phyloP scores from a whole-genome alignment of 2,797 vertebrate genomes.

The Antrozous pallidus region DNA sequence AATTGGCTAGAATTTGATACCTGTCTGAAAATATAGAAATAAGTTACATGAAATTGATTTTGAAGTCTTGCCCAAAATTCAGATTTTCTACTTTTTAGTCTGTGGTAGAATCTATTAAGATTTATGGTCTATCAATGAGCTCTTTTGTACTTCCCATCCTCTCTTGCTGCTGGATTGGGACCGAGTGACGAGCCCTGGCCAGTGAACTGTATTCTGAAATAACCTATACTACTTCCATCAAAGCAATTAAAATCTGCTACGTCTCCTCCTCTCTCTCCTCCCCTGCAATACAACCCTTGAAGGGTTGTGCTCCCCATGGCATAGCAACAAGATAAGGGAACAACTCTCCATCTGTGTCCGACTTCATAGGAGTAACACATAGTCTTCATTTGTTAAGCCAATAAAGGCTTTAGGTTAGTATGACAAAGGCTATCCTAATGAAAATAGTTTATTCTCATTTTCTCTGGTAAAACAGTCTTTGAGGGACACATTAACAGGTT shows the following conservation, averaged over 20 bases:
- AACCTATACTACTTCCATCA: background rate
- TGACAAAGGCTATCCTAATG: background rate
- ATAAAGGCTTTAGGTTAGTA: background rate
- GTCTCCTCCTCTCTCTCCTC: background rate
- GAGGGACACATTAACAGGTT: background rate
- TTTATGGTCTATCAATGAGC: background rate
- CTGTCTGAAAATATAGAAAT: background rate
- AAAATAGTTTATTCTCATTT: background rate
- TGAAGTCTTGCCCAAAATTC: background rate
- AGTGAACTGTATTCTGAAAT: background rate
- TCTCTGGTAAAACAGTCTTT: background rate
- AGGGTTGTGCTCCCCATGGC: background rate
- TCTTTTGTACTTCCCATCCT: background rate
- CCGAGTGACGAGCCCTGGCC: background rate
- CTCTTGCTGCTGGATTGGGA: background rate
- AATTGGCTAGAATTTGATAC: background rate
- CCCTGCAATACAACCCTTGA: background rate
- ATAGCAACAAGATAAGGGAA: background rate
- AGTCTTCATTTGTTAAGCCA: background rate
- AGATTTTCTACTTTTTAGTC: background rate
- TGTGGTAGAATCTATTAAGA: background rate
- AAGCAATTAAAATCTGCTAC: background rate
- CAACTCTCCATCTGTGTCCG: background rate
- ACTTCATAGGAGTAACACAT: background rate
- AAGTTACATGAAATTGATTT: background rate